Conservation (phyloP, 2,797 vertebrate species). For the Danionella dracula region DNA sequence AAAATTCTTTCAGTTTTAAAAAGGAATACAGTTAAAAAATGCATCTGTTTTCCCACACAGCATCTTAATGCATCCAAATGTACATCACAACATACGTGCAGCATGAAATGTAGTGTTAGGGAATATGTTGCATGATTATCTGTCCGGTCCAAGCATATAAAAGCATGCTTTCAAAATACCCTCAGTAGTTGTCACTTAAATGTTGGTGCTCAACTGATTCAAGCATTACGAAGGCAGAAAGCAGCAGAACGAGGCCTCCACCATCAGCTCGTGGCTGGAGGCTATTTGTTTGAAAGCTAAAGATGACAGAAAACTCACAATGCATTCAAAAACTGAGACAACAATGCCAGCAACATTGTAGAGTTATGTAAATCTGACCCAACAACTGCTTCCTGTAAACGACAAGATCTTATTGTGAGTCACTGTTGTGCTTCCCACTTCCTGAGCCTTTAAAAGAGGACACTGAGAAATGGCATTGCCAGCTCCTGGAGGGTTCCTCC, state of each 20-base stretch:
- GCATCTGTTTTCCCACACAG: no score
- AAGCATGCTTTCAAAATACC: no score
- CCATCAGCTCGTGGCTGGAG: slow-evolving; percentile 58
- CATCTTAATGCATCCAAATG: no score
- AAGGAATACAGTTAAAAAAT: no score
- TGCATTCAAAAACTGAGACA: slow-evolving; percentile 22
- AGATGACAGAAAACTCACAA: slow-evolving; percentile 60
- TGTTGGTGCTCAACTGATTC: slow-evolving; percentile 56
- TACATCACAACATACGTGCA: no score
- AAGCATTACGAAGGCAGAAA: slow-evolving; percentile 65
- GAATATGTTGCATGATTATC: no score
- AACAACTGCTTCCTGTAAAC: slow-evolving; percentile 59
- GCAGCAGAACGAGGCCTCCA: slow-evolving; percentile 61
- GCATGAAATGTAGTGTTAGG: no score
- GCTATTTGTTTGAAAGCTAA: slow-evolving; percentile 69
- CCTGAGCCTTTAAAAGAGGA: slow-evolving; percentile 61
- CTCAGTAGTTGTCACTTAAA: not conserved
- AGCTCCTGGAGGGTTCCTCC: slow-evolving; percentile 52
- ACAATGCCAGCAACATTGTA: slow-evolving; percentile 61
- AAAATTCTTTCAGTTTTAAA: no score
- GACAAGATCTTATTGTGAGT: slow-evolving; percentile 55
- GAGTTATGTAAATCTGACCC: slow-evolving; percentile 73
- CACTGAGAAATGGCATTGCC: slow-evolving; percentile 55
- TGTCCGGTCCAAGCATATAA: no score
- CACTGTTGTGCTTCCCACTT: slow-evolving; percentile 53